Evolutionary conservation across 2,888 invertebrate species (phyloP).

Genomic region (Eutolmus rufibarbis): DNA sequence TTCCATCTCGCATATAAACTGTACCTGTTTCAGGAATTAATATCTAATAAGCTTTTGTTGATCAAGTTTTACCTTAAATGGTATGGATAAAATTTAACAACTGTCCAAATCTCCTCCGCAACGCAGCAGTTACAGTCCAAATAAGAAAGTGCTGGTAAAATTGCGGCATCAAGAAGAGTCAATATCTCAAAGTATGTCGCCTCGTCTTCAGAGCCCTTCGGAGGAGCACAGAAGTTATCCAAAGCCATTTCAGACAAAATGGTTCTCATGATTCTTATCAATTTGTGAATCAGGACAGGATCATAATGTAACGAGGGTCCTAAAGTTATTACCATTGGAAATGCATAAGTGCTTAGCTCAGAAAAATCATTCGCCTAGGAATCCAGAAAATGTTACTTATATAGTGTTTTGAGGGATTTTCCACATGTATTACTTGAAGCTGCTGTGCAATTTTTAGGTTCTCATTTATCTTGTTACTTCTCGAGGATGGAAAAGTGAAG

Average conservation of each 20-base stretch:
- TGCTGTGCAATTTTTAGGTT: constrained; percentile 31
- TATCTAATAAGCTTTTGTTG: background rate
- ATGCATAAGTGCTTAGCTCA: constrained; percentile 76
- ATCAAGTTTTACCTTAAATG: constrained; percentile 66
- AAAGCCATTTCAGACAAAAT: constrained; percentile 60
- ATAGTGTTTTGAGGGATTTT: background rate
- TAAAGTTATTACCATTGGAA: constrained; percentile 85
- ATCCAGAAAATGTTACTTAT: background rate
- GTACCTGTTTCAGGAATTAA: constrained; percentile 66
- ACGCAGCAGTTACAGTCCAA: constrained; percentile 95
- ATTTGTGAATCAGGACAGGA: constrained; percentile 89
- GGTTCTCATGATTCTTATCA: constrained; percentile 67
- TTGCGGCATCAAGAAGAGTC: constrained; percentile 84
- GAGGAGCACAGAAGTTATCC: constrained; percentile 58
- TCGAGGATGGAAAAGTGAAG: constrained; percentile 73
- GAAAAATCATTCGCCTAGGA: constrained; percentile 70
- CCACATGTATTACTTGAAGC: constrained; percentile 26
- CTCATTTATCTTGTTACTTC: constrained; percentile 66
- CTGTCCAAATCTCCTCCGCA: constrained; percentile 94
- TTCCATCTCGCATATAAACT: constrained; percentile 97
- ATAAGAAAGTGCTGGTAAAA: constrained; percentile 89
- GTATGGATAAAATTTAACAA: constrained; percentile 86
- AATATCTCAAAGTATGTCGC: constrained; percentile 82
- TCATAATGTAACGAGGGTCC: constrained; percentile 90
- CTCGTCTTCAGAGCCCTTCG: constrained; percentile 60